Evolutionary conservation across 2,113 vertebrate genomes (phyloP).

Genomic region (Cepphus grylle): DNA sequence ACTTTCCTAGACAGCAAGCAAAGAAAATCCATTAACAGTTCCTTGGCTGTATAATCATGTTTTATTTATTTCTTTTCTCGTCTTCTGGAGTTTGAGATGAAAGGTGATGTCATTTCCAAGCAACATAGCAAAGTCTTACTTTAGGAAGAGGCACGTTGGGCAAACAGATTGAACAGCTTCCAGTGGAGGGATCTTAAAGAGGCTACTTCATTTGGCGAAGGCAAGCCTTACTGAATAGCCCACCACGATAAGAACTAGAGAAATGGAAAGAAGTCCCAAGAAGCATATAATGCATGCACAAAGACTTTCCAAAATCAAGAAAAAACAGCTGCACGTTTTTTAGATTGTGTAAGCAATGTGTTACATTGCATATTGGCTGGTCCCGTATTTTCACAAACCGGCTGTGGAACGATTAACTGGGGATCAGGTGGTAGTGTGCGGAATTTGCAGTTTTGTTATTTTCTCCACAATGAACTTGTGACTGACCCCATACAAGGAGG

Average conservation of each 20-base stretch:
- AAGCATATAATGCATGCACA: neutral
- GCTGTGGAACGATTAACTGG: neutral
- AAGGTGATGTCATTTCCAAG: neutral
- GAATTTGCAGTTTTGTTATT: neutral
- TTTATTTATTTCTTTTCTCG: constrained; percentile 20
- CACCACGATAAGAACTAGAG: neutral
- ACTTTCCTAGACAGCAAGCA: neutral
- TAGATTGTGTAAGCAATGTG: neutral
- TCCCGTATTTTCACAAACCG: neutral
- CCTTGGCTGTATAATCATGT: neutral
- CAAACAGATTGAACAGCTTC: neutral
- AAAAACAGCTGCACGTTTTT: neutral
- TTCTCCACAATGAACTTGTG: neutral
- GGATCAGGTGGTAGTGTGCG: neutral
- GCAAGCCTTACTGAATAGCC: neutral
- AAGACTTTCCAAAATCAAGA: neutral
- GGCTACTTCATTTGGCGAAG: neutral
- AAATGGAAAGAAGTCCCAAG: neutral
- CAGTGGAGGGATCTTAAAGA: neutral
- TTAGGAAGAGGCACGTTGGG: neutral
- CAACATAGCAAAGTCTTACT: neutral
- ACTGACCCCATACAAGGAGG: neutral
- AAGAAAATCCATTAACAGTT: neutral
- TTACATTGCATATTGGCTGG: neutral
- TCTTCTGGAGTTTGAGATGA: neutral